Evolutionary conservation across 2,888 invertebrate genomes (phyloP).

Genomic region (Drosophila cognata): DNA sequence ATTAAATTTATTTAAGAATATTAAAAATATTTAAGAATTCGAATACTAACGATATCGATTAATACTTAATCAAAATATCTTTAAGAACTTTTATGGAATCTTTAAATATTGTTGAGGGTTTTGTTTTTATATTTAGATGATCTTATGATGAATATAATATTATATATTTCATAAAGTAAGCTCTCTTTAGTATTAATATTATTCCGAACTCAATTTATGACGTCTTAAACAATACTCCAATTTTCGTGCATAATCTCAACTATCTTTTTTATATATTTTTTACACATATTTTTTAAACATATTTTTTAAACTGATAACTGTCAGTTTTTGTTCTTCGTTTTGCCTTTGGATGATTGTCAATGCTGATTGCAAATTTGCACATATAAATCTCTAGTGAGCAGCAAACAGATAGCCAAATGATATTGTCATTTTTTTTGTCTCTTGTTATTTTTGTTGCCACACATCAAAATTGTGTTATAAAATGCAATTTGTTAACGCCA

Average conservation of each 20-base stretch:
- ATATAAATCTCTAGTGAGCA: conserved; percentile 25
- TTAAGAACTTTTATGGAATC: background rate
- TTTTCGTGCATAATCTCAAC: background rate
- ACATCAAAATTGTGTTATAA: conserved; percentile 74
- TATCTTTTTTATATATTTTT: background rate
- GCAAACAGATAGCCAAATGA: conserved; percentile 57
- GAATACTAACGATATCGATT: background rate
- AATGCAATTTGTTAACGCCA: conserved; percentile 78
- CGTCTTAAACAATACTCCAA: background rate
- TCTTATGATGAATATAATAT: background rate
- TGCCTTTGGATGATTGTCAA: conserved; percentile 6
- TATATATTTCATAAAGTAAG: background rate
- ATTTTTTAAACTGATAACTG: background rate
- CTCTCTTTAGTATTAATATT: background rate
- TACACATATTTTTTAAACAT: background rate
- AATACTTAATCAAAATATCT: background rate
- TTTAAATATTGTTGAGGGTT: background rate
- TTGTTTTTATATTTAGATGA: background rate
- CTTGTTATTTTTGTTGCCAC: conserved; percentile 21
- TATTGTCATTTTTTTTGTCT: conserved; percentile 29
- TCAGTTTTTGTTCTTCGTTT: conserved; percentile 1
- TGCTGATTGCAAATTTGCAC: conserved; percentile 23
- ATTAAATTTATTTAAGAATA: background rate
- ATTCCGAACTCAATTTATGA: background rate
- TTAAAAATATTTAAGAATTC: background rate